These are phyloP conservation scores for Phocides pigmalion DNA, from an alignment of 1,140 invertebrate species.

Conservation along the genomic window DNA sequence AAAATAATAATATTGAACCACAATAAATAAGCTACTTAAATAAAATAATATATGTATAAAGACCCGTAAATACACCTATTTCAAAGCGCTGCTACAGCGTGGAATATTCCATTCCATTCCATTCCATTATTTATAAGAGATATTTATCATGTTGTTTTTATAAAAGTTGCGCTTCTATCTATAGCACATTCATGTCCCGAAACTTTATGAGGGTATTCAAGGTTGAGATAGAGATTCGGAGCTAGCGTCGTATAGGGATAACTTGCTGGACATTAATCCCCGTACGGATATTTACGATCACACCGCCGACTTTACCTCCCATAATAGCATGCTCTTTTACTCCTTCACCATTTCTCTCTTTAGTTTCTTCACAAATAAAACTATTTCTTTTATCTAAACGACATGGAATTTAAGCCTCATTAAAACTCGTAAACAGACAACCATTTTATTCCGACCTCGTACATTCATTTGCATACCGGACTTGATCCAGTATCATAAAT, in stretches of 20 bases:
- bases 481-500: slow-evolving; percentile 39
- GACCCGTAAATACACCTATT: too few relatives aligned
- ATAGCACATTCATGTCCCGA: slow-evolving; percentile 23
- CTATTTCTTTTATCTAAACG: background rate
- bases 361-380: slow-evolving; percentile 6
- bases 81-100: too few relatives aligned
- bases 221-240: slow-evolving; percentile 32
- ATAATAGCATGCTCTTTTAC: slow-evolving; percentile 14
- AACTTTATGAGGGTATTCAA: slow-evolving; percentile 25
- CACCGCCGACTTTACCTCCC: slow-evolving; percentile 15
- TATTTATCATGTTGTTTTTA: background rate
- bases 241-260: slow-evolving; percentile 28
- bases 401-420: slow-evolving; percentile 25
- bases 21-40: too few relatives aligned
- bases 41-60: too few relatives aligned
- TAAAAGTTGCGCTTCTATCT: slow-evolving; percentile 26
- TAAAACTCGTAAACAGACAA: slow-evolving; percentile 23
- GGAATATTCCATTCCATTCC: too few relatives aligned
- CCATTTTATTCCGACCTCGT: slow-evolving; percentile 29
- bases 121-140: too few relatives aligned
- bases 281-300: slow-evolving; percentile 35
- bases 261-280: slow-evolving; percentile 40
- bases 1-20: too few relatives aligned
- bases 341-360: background rate
- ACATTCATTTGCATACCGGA: slow-evolving; percentile 39